These are phyloP conservation scores for Morphnarchus princeps DNA, from an alignment of 2,113 vertebrate genomes.

Conservation along the genomic window DNA sequence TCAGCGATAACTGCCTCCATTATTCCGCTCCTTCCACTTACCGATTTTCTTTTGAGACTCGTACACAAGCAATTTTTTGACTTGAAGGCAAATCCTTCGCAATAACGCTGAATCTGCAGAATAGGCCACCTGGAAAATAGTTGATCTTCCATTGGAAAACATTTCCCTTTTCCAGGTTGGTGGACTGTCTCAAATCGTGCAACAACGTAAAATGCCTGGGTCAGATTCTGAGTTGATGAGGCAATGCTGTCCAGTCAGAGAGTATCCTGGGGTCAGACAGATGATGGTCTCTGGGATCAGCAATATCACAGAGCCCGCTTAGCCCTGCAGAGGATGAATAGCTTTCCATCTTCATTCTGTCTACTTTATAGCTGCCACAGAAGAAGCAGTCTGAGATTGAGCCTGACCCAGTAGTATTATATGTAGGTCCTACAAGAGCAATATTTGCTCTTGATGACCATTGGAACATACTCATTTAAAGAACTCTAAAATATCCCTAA, in stretches of 20 bases:
- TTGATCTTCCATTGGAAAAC: background rate
- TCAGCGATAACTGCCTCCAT: constrained; percentile 1
- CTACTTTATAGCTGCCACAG: constrained; percentile 29
- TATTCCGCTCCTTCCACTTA: background rate
- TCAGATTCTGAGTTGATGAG: background rate
- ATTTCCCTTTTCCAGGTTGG: background rate
- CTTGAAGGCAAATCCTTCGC: constrained; percentile 4
- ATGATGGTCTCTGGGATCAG: background rate
- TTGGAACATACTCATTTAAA: background rate
- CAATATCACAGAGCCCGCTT: background rate
- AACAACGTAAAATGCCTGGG: background rate
- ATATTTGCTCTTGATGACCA: background rate
- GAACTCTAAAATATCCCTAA: background rate
- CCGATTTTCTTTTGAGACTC: constrained; percentile 2
- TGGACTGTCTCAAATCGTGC: background rate
- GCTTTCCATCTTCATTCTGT: constrained; percentile 29
- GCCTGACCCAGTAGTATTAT: background rate
- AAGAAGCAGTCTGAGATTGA: constrained; percentile 5
- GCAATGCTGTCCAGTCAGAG: background rate
- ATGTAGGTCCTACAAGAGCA: background rate
- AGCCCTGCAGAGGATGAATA: background rate
- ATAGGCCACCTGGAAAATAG: constrained; percentile 24
- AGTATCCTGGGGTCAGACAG: background rate
- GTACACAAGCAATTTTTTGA: background rate
- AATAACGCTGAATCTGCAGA: background rate